Evolutionary conservation across 2,888 invertebrate genomes (phyloP).

Genomic region (Meliscaeva auricollis): DNA sequence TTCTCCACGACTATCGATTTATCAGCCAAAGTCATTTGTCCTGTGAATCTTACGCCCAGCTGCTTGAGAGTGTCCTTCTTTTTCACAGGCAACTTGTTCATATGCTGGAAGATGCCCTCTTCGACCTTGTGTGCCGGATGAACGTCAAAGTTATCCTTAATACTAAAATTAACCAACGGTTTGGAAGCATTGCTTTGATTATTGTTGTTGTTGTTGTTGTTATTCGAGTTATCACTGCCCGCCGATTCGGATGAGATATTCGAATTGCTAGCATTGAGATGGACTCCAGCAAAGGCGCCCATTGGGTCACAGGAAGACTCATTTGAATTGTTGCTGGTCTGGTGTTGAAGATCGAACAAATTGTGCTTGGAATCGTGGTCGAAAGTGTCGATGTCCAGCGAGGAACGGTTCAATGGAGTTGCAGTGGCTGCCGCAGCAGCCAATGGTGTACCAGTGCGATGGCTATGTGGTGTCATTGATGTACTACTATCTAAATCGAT

Average conservation of each 20-base stretch:
- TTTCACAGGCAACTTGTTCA: conserved; percentile 83
- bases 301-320: conserved; percentile 81
- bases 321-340: conserved; percentile 81
- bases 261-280: conserved; percentile 83
- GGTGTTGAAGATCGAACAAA: conserved; percentile 82
- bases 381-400: conserved; percentile 81
- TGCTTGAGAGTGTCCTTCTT: conserved; percentile 83
- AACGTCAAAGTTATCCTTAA: conserved; percentile 83
- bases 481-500: conserved; percentile 82
- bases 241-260: conserved; percentile 83
- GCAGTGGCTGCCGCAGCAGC: conserved; percentile 81
- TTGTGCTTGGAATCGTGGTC: conserved; percentile 84
- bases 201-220: conserved; percentile 73
- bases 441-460: conserved; percentile 79
- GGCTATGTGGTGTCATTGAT: conserved; percentile 81
- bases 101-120: conserved; percentile 84
- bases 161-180: conserved; percentile 81
- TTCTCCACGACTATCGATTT: conserved; percentile 84
- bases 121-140: conserved; percentile 84
- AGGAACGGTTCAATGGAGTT: conserved; percentile 80
- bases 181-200: conserved; percentile 80
- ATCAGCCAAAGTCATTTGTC: conserved; percentile 83
- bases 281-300: conserved; percentile 82
- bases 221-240: conserved; percentile 78
- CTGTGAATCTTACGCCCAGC: conserved; percentile 83